Evolutionary conservation across 2,113 vertebrate genomes (phyloP).

Genomic region (Rutilus rutilus): DNA sequence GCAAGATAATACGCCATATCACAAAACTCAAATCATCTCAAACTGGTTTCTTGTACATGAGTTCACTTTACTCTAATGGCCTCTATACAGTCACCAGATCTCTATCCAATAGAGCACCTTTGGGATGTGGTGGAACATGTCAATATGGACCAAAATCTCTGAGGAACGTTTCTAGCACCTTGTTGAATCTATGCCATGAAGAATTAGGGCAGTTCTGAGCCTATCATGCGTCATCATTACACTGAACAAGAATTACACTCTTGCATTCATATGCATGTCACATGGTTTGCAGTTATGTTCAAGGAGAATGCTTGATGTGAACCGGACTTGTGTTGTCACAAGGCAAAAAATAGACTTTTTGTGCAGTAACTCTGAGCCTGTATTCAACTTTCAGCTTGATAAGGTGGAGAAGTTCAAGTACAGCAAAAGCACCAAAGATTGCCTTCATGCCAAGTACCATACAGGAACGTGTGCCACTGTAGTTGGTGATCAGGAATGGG

Average conservation of each 20-base stretch:
- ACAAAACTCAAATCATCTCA: no score
- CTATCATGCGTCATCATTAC: not conserved
- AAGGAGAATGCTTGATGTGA: not conserved
- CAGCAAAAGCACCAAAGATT: conserved; percentile 87
- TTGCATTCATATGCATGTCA: no score
- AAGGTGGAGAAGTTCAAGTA: conserved; percentile 97
- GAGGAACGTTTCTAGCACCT: no score
- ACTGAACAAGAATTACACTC: not conserved
- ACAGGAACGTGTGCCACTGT: conserved; percentile 86
- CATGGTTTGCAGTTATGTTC: not conserved
- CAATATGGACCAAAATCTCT: no score
- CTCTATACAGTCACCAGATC: no score
- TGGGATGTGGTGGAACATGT: no score
- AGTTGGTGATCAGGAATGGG: conserved; percentile 92
- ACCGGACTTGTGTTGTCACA: not conserved
- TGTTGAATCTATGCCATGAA: no score
- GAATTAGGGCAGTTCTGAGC: no score
- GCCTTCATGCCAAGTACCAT: conserved; percentile 95
- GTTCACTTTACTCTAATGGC: no score
- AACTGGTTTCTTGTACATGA: no score
- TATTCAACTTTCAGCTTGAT: conserved; percentile 78
- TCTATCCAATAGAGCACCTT: no score
- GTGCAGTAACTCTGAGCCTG: not conserved
- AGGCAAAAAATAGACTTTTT: not conserved
- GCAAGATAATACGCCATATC: no score